Evolutionary conservation across 2,113 vertebrate genomes (phyloP).

Genomic region (Martes martes): DNA sequence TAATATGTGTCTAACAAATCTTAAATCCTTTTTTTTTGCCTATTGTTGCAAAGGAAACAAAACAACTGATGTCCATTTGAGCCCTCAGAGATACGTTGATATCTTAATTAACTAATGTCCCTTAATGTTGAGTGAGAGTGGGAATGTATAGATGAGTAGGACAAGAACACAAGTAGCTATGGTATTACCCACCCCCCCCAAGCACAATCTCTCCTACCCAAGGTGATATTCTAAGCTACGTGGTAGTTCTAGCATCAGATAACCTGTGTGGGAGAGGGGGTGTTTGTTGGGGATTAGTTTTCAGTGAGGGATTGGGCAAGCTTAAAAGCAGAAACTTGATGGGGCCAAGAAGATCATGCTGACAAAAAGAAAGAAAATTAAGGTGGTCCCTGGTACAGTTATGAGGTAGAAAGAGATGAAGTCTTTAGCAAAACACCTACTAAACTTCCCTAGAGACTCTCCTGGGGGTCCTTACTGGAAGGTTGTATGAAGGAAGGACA

Average conservation of each 20-base stretch:
- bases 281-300: background rate
- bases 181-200: background rate
- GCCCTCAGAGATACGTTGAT: background rate
- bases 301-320: background rate
- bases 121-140: background rate
- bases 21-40: background rate
- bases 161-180: background rate
- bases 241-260: background rate
- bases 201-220: background rate
- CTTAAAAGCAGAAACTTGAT: background rate
- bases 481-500: background rate
- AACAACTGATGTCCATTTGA: background rate
- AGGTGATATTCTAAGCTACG: background rate
- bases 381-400: background rate
- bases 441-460: background rate
- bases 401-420: background rate
- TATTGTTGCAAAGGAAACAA: background rate
- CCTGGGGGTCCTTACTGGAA: background rate
- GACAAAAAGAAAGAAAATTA: background rate
- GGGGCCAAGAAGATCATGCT: background rate
- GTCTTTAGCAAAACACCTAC: background rate
- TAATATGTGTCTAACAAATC: background rate
- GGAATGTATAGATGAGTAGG: background rate
- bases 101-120: background rate
- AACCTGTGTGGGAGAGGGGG: background rate